Percentiles rank a stretch among this genome's conserved stretches.
These are phyloP conservation scores for Anneissia japonica DNA, from an alignment of 35 echinoderm and acorn worm genomes.

Conservation along the genomic window DNA sequence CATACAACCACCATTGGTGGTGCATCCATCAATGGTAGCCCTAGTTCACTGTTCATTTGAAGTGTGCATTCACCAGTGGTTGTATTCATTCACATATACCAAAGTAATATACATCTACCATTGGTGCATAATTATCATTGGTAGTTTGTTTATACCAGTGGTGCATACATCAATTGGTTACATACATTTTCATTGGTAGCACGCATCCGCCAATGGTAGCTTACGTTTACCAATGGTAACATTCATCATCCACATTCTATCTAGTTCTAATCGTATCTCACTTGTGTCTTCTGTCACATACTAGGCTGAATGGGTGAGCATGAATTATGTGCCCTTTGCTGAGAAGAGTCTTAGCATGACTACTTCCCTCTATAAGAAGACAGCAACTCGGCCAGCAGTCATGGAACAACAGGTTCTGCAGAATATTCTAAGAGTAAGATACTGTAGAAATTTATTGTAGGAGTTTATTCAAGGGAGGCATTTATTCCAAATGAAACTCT, in stretches of 20 bases:
- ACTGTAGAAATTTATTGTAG: neutral
- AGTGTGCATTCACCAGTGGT: too few species aligned
- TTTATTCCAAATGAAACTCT: neutral
- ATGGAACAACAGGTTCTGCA: conserved; percentile 88
- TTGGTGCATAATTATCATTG: too few species aligned
- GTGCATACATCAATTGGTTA: too few species aligned
- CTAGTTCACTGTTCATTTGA: too few species aligned
- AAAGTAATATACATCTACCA: too few species aligned
- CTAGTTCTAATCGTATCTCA: too few species aligned
- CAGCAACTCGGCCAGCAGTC: conserved; percentile 67
- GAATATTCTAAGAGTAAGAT: conserved; percentile 83
- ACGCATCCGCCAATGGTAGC: neutral
- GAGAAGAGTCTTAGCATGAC: conserved; percentile 83
- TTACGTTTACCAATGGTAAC: neutral
- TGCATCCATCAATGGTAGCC: too few species aligned
- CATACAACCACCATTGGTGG: too few species aligned
- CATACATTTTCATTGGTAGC: neutral
- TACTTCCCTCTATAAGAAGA: conserved; percentile 68
- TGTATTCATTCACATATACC: too few species aligned
- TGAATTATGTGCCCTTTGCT: conserved; percentile 99
- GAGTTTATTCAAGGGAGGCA: neutral
- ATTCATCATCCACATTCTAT: too few species aligned
- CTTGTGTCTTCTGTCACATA: neutral
- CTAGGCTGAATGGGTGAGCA: conserved; percentile 73
- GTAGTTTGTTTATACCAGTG: too few species aligned